These are phyloP conservation scores for Cosmorhoe ocellata DNA, from an alignment of 2,888 invertebrate species.

Conservation along the genomic window DNA sequence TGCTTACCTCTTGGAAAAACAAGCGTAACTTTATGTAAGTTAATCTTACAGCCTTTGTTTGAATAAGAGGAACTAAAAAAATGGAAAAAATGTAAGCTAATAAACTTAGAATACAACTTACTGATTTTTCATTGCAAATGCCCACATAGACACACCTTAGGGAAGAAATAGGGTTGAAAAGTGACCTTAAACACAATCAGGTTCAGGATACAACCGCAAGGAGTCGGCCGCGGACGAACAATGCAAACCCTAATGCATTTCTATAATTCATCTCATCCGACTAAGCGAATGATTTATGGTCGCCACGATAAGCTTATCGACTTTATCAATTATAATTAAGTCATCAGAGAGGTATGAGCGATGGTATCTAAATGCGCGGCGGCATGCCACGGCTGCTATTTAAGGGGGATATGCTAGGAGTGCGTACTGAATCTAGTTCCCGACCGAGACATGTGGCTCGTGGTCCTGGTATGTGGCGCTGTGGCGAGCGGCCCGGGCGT, in stretches of 20 bases:
- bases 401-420: neutral
- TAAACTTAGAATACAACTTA: too few species aligned
- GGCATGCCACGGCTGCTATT: conserved; percentile 5
- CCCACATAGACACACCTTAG: too few species aligned
- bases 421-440: neutral
- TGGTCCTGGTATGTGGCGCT: neutral
- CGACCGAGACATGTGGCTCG: conserved; percentile 3
- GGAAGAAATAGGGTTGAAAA: too few species aligned
- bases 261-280: neutral
- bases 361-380: conserved; percentile 1
- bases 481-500: neutral
- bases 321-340: neutral
- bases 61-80: too few species aligned
- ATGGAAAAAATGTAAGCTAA: too few species aligned
- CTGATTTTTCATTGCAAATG: too few species aligned
- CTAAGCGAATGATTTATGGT: neutral
- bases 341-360: neutral
- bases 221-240: too few species aligned
- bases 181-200: too few species aligned
- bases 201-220: too few species aligned
- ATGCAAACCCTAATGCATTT: neutral
- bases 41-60: too few species aligned
- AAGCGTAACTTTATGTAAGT: too few species aligned
- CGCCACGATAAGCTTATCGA: neutral
- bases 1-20: too few species aligned